These are phyloP conservation scores for Galerucella nymphaeae DNA, from an alignment of 2,888 invertebrate genomes.

Conservation along the genomic window DNA sequence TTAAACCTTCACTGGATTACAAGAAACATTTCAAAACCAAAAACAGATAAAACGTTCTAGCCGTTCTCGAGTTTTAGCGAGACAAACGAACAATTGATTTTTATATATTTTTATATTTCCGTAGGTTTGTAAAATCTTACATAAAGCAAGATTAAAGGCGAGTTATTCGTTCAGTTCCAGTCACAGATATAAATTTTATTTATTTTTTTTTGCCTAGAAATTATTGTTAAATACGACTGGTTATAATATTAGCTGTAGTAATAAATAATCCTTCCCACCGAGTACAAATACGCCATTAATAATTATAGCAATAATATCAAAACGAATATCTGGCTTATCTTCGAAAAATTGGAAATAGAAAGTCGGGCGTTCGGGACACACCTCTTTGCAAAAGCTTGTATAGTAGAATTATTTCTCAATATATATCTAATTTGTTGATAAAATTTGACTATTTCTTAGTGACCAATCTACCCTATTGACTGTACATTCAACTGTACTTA, in stretches of 20 bases:
- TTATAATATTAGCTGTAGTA: background rate
- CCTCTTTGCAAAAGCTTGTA: conserved; percentile 6
- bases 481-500: too few relatives aligned
- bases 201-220: background rate
- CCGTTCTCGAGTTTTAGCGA: too few relatives aligned
- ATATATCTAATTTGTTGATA: background rate
- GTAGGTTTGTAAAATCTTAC: background rate
- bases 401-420: background rate
- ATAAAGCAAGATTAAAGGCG: background rate
- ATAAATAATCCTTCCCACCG: conserved; percentile 10
- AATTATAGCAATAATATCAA: conserved; percentile 11
- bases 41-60: too few relatives aligned
- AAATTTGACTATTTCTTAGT: too few relatives aligned
- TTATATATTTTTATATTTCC: background rate
- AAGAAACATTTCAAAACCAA: too few relatives aligned
- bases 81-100: too few relatives aligned
- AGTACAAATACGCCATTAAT: conserved; percentile 11
- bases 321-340: conserved; percentile 18
- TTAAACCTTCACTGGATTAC: too few relatives aligned
- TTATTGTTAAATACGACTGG: background rate
- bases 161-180: conserved; percentile 8
- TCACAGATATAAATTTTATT: background rate
- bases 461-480: too few relatives aligned
- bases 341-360: conserved; percentile 20
- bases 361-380: conserved; percentile 4